Conservation (phyloP, 1,140 invertebrate genomes). For the Lutraria rhynchaena region DNA sequence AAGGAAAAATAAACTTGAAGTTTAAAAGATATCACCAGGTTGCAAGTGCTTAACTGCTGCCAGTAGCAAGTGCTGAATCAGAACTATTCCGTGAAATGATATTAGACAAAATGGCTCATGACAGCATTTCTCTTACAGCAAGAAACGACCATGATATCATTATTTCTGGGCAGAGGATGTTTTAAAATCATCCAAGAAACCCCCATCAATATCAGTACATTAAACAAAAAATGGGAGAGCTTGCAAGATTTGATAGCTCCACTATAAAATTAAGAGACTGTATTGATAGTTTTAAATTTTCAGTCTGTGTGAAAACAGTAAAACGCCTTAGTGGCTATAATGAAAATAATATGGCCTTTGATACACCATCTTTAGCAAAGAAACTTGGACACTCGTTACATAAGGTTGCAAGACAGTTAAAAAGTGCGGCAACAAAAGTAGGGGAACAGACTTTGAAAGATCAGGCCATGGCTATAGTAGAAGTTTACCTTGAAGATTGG, state of each 20-base stretch:
- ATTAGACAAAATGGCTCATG: constrained; percentile 8
- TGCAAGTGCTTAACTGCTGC: too few relatives aligned
- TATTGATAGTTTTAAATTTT: constrained; percentile 2
- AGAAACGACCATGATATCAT: not conserved
- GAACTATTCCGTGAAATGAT: not conserved
- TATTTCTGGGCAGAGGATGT: too few relatives aligned
- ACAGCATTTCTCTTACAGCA: not conserved
- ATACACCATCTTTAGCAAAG: not conserved
- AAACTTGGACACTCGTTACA: constrained; percentile 14
- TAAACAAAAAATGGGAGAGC: constrained; percentile 14
- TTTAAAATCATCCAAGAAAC: too few relatives aligned
- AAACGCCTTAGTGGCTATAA: constrained; percentile 1
- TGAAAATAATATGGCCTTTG: not conserved
- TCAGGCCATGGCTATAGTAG: too few relatives aligned
- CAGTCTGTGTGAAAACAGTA: not conserved
- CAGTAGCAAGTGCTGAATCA: not conserved
- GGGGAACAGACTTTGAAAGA: too few relatives aligned
- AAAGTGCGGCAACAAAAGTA: too few relatives aligned
- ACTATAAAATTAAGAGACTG: not conserved
- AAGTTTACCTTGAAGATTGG: too few relatives aligned
- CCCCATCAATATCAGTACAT: constrained; percentile 2
- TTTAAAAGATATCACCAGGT: not conserved
- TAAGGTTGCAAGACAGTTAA: not conserved
- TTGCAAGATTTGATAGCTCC: not conserved
- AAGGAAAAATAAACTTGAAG: not conserved